Evolutionary conservation across 2,113 vertebrate species (phyloP), one percentile per base, ranked within the genome.

Genomic region (Eira barbara): DNA sequence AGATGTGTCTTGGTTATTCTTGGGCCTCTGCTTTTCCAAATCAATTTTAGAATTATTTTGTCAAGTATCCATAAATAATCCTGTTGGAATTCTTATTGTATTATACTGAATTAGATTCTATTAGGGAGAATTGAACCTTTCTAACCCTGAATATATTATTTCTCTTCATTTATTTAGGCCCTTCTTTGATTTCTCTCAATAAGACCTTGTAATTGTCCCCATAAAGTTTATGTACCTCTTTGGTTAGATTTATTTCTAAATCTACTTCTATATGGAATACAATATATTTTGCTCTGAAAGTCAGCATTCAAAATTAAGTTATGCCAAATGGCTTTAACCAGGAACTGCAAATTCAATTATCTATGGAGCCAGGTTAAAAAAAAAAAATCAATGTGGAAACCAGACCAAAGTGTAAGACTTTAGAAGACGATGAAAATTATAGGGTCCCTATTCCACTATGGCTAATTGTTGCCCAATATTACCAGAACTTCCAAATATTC

Each of bases 191-290:
- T 45, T 89, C 36, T 85, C 63, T 86, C n/a, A 90, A 39, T 36
- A 67, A 89, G 65, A 15, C 89, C 91, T 84, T 92, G 45, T 73
- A 84, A 55, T 65, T 92, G 95, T 85, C 39, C 79, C n/a, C n/a
- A 59, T 67, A 21, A 78, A 88, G 31, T 79, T 63, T 79, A 69
- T 11, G 27, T 25, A 21, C 39, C 29, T 91, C 18, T 76, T 89
- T 73, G 31, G 45, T 52, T 83, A 74, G 34, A 59, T 92, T 94
- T 89, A 47, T 57, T 86, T 94, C 69, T 79, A 84, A 80, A 57
- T 63, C 45, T 31, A 52, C 65, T 81, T 69, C 27, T 55, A 7
- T 81, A 31, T 81, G 61, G 63, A 81, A 23, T 45, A 86, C 14
- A 76, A 80, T 85, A 52, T 63, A 91, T 79, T 86, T 90, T 80